Evolutionary conservation across 2,888 invertebrate genomes (phyloP), one percentile per base, ranked within the genome.

Genomic region (Hypolimnas misippus): DNA sequence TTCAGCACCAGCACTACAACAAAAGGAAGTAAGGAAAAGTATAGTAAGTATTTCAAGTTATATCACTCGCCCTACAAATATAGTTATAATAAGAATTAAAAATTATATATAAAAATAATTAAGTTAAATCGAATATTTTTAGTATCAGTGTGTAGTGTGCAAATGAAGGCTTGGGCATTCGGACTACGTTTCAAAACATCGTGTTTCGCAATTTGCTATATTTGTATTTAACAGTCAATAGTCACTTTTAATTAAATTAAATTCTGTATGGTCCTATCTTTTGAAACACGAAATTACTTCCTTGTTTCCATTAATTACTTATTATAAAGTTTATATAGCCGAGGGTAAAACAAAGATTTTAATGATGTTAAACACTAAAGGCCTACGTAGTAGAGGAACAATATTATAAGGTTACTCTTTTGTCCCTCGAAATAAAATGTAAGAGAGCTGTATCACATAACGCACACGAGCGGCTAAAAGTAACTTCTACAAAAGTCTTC

Each of bases 81-180:
- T n/a, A n/a, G n/a, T n/a, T n/a, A n/a, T n/a, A n/a, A n/a, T n/a
- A n/a, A n/a, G n/a, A n/a, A n/a, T n/a, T n/a, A n/a, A n/a, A n/a
- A n/a, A n/a, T n/a, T n/a, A n/a, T n/a, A 35, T 35, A 35, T 8
- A 35, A 10, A 12, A 35, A 12, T 35, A 1, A 59, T 42, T 35
- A 6, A 50, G 16, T 31, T 21, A n/a, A n/a, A 17, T 53, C 31
- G 33, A 35, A 57, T 49, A 57, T 49, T 57, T 10, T 35, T 35
- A 35, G n/a, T 31, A 25, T 46, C 62, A 38, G 57, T 62, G 57
- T 62, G 62, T 62, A 57, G 44, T 19, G 19, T 42, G 69, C 70
- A 78, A 86, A 84, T 79, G 79, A 83, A 84, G 83, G 80, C 79
- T 69, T 72, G 73, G 69, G 72, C 81, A 77, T 84, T 82, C 78